Percentiles rank a stretch among this genome's conserved stretches.
These are phyloP conservation scores for Steinernema hermaphroditum DNA, from an alignment of 2,888 invertebrate genomes.

Conservation along the genomic window DNA sequence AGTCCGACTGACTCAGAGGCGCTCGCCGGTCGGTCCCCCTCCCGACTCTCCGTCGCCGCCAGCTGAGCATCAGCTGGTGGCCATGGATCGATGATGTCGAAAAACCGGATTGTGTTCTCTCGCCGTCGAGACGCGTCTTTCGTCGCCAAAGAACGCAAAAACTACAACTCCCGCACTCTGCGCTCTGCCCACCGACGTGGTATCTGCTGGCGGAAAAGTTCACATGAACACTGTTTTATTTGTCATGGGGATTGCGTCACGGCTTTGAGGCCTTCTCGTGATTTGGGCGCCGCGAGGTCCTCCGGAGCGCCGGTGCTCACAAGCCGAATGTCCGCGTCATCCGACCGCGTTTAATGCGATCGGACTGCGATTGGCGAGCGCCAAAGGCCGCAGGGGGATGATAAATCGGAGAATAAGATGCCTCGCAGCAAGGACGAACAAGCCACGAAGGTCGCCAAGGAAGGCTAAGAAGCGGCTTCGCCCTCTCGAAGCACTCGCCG, in stretches of 20 bases:
- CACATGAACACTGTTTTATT: too few species aligned
- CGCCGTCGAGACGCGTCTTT: constrained; percentile 8
- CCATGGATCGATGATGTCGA: not conserved
- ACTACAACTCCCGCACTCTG: too few species aligned
- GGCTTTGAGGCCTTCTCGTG: too few species aligned
- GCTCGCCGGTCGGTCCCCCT: not conserved
- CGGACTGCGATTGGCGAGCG: constrained; percentile 9
- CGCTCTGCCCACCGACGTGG: too few species aligned
- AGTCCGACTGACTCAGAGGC: not conserved
- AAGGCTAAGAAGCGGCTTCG: too few species aligned
- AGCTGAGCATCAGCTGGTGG: constrained; percentile 3
- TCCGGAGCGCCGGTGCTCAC: too few species aligned
- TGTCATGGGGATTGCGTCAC: too few species aligned
- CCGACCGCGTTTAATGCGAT: constrained; percentile 11
- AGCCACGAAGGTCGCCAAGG: not conserved
- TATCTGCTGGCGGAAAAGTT: too few species aligned
- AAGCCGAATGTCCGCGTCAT: too few species aligned
- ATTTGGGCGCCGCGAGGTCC: too few species aligned
- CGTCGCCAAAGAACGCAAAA: not conserved
- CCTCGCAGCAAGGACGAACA: constrained; percentile 1
- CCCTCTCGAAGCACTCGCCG: too few species aligned
- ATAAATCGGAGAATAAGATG: not conserved
- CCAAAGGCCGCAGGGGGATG: not conserved
- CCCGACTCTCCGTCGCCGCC: not conserved
- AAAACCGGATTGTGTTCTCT: not conserved